phyloP scores from a whole-genome alignment of 2,888 invertebrate species.

The Zygothrica quintamaculata region DNA sequence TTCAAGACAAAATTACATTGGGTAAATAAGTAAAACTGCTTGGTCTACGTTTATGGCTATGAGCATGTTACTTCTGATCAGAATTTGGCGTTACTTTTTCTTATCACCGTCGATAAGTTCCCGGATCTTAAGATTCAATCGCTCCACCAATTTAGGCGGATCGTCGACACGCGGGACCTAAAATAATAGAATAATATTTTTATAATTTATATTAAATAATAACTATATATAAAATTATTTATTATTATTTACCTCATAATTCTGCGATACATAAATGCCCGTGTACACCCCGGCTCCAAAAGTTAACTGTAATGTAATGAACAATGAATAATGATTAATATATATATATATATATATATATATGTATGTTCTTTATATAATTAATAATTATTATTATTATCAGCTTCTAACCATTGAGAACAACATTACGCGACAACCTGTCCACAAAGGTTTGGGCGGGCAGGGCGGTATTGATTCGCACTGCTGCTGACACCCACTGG shows the following conservation, averaged over 20 bases:
- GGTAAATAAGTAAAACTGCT: slow-evolving; percentile 17
- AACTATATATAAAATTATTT: no score
- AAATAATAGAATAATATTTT: slow-evolving; percentile 39
- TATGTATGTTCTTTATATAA: no score
- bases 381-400: not conserved
- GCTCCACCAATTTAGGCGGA: slow-evolving; percentile 89
- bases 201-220: not conserved
- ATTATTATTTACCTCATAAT: slow-evolving; percentile 87
- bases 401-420: slow-evolving; percentile 51
- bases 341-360: no score
- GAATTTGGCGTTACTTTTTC: slow-evolving; percentile 85
- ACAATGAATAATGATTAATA: not conserved
- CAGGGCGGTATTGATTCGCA: slow-evolving; percentile 39
- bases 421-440: slow-evolving; percentile 6
- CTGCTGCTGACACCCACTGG: not conserved
- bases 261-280: slow-evolving; percentile 90
- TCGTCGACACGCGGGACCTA: slow-evolving; percentile 95
- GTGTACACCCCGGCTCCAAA: slow-evolving; percentile 89
- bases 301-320: slow-evolving; percentile 87
- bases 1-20: slow-evolving; percentile 7
- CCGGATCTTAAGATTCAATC: slow-evolving; percentile 77
- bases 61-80: no score
- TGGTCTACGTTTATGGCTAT: slow-evolving; percentile 14
- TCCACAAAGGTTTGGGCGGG: slow-evolving; percentile 46
- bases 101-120: slow-evolving; percentile 86